Conservation (phyloP, 2,797 vertebrate genomes). For the Columba guinea region DNA sequence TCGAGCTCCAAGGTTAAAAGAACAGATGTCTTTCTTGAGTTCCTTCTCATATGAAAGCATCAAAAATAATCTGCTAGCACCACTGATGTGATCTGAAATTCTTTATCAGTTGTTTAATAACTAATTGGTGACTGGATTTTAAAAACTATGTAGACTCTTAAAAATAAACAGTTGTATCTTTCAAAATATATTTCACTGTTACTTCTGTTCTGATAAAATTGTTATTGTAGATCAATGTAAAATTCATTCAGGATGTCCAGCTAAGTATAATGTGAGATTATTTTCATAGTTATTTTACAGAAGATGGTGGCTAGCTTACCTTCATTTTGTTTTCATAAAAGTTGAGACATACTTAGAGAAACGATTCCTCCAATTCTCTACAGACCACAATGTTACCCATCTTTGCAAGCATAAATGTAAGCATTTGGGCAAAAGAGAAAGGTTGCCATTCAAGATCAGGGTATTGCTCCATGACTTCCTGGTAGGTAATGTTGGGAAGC, state of each 20-base stretch:
- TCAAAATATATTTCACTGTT: neutral
- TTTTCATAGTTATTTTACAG: neutral
- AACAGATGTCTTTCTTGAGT: neutral
- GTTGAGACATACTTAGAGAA: neutral
- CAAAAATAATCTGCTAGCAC: neutral
- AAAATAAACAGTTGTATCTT: neutral
- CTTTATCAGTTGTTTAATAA: neutral
- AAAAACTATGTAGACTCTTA: neutral
- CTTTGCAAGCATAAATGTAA: neutral
- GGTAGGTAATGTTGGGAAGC: neutral
- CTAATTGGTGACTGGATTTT: neutral
- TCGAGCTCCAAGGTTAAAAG: neutral
- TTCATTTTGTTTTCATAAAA: neutral
- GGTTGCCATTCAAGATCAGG: neutral
- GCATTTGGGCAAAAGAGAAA: neutral
- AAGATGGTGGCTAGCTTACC: neutral
- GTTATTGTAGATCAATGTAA: neutral
- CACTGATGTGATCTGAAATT: neutral
- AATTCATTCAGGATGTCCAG: neutral
- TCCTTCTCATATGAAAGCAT: neutral
- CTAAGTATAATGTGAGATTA: neutral
- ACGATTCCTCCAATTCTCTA: neutral
- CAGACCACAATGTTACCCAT: neutral
- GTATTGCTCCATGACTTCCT: neutral
- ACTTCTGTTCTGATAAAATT: neutral